Conservation (phyloP, 2,797 vertebrate genomes). For the Choloepus didactylus region DNA sequence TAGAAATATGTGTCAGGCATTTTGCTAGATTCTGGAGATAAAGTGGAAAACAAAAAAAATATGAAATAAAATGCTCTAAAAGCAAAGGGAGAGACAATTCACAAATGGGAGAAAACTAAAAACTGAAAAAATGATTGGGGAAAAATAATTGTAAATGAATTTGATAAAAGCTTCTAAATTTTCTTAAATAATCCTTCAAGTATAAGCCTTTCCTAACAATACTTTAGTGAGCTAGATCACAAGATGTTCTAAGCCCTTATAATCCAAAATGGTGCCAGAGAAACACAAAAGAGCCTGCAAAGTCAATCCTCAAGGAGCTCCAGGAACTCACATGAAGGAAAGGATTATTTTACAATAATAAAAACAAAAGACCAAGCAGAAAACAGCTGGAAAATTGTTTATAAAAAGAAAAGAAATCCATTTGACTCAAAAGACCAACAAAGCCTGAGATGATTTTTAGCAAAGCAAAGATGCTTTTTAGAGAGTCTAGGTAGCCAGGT, state of each 20-base stretch:
- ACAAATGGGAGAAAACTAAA: background rate
- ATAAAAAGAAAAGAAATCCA: background rate
- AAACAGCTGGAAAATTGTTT: background rate
- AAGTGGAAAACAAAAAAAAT: background rate
- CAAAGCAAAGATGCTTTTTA: background rate
- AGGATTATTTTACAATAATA: background rate
- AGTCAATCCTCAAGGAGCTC: background rate
- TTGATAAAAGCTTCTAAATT: background rate
- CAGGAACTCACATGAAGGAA: background rate
- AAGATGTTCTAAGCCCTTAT: background rate
- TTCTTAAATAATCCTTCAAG: background rate
- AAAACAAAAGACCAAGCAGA: background rate
- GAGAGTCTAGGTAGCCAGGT: background rate
- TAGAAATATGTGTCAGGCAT: background rate
- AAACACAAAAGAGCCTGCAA: background rate
- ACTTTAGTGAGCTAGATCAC: background rate
- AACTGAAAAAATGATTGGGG: background rate
- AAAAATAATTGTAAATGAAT: background rate
- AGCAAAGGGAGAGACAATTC: background rate
- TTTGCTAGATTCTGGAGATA: background rate
- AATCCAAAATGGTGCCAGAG: background rate
- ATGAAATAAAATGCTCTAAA: background rate
- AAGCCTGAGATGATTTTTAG: conserved; percentile 18
- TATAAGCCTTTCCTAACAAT: background rate
- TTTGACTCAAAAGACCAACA: background rate